phyloP scores from a whole-genome alignment of 1,140 invertebrate genomes.

The Pteromalus puparum region DNA sequence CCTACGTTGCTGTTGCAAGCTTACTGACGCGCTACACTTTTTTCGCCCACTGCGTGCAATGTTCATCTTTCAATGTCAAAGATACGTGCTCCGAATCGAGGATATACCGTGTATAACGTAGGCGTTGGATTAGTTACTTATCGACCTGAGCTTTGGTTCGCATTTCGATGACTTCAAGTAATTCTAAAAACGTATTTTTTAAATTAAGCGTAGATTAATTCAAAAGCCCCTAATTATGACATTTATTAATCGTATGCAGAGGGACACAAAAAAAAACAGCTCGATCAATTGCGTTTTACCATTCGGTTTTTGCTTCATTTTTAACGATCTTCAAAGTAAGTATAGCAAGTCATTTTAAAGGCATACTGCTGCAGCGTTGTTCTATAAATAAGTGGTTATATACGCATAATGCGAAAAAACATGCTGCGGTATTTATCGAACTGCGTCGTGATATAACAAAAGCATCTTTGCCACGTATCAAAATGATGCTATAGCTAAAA shows the following conservation, averaged over 20 bases:
- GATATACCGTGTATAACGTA: not conserved
- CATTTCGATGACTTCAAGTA: not conserved
- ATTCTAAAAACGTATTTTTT: not conserved
- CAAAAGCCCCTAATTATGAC: no score
- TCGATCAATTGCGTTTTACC: no score
- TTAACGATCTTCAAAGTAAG: not conserved
- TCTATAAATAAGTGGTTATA: not conserved
- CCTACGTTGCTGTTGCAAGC: not conserved
- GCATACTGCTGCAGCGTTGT: not conserved
- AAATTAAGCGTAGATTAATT: no score
- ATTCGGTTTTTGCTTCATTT: no score
- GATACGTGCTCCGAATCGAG: conserved; percentile 6
- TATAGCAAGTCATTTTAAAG: not conserved
- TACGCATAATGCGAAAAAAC: not conserved
- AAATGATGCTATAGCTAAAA: not conserved
- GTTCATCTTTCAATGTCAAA: conserved; percentile 29
- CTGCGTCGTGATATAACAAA: not conserved
- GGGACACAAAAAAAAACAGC: no score
- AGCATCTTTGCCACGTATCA: not conserved
- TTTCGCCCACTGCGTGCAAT: not conserved
- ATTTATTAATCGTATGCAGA: no score
- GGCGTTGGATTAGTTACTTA: not conserved
- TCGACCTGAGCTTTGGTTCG: not conserved
- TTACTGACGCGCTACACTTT: conserved; percentile 5
- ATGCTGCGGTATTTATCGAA: not conserved